A percentile compares a stretch with the other conserved stretches of the same genome.
Conservation (phyloP, 2,113 vertebrate genomes). For the Columba janthina region DNA sequence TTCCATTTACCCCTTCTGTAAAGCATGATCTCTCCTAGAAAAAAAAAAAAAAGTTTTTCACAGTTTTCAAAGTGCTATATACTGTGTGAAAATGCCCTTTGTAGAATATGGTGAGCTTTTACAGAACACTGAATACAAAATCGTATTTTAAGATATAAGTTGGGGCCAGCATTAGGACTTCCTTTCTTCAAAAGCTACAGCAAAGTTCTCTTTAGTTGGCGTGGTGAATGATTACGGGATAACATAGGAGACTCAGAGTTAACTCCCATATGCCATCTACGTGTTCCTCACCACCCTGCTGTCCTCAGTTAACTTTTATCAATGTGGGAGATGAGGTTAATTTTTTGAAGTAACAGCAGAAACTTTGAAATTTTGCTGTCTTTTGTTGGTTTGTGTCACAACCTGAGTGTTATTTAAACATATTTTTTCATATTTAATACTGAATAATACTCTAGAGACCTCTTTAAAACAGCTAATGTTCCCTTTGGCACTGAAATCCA, state of each 20-base stretch:
- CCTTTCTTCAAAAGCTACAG: not conserved
- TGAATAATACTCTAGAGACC: conserved; percentile 40
- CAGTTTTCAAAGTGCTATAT: not conserved
- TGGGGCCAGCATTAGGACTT: not conserved
- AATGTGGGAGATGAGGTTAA: not conserved
- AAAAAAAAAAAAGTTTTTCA: not conserved
- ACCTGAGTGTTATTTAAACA: conserved; percentile 54
- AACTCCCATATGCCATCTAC: not conserved
- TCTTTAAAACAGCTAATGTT: conserved; percentile 76
- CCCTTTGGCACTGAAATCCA: conserved; percentile 76
- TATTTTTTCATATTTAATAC: conserved; percentile 64
- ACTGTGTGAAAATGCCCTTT: not conserved
- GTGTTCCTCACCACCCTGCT: not conserved
- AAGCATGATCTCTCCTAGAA: not conserved
- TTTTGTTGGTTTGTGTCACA: conserved; percentile 43
- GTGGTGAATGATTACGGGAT: not conserved
- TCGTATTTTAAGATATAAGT: not conserved
- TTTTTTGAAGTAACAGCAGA: not conserved
- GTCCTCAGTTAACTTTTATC: not conserved
- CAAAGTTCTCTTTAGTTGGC: not conserved
- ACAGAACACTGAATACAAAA: not conserved
- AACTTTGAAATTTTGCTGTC: conserved; percentile 12
- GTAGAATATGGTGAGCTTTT: not conserved
- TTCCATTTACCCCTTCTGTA: not conserved
- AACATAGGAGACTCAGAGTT: not conserved